These are phyloP conservation scores for Allygus modestus DNA, from an alignment of 2,888 invertebrate species.

Conservation along the genomic window DNA sequence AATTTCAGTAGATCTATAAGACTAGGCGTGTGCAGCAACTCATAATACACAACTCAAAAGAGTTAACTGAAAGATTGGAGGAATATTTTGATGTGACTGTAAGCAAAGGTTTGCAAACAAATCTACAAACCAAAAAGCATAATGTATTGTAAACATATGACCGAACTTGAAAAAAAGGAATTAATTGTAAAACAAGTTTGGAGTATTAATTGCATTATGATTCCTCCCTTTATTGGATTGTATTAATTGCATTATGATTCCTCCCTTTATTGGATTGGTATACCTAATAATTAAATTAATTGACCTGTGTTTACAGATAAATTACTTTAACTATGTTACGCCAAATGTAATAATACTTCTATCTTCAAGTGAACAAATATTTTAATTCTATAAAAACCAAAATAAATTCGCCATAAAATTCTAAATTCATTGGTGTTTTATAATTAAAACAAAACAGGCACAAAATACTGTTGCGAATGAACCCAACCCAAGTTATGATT, in stretches of 20 bases:
- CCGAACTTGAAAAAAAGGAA: no score
- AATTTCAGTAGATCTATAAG: conserved; percentile 30
- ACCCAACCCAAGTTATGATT: background rate
- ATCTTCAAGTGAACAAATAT: background rate
- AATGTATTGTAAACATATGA: no score
- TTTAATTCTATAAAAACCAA: background rate
- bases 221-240: background rate
- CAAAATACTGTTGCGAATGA: background rate
- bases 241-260: background rate
- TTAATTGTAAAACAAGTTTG: no score
- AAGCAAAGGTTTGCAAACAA: no score
- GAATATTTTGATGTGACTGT: no score
- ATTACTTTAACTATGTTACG: background rate
- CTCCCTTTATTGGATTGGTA: background rate
- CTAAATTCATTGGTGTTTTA: conserved; percentile 16
- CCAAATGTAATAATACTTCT: background rate
- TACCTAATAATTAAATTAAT: background rate
- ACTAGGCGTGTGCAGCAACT: conserved; percentile 8
- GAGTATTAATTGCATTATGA: background rate
- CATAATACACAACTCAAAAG: no score
- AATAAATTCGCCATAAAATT: background rate
- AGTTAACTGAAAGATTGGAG: no score
- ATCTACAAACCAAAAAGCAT: no score
- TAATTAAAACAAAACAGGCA: background rate
- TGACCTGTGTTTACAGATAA: background rate